Percentiles rank a stretch among this genome's conserved stretches.
phyloP scores from a whole-genome alignment of 2,888 invertebrate genomes.

The Coenonympha arcania region DNA sequence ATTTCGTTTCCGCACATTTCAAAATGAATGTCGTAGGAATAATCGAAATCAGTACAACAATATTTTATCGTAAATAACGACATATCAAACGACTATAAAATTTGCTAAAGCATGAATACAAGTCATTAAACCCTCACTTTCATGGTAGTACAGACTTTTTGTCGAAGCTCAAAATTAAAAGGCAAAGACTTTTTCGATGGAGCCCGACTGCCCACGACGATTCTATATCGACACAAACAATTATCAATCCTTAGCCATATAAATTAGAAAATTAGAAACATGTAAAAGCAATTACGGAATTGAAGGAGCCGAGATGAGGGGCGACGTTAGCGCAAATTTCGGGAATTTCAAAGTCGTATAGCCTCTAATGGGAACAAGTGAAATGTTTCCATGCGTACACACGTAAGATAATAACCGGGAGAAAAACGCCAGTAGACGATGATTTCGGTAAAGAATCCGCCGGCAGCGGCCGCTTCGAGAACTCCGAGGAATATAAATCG shows the following conservation, averaged over 20 bases:
- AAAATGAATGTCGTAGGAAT: no score
- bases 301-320: neutral
- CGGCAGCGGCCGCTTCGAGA: slow-evolving; percentile 48
- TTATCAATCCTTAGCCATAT: neutral
- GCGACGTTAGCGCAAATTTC: slow-evolving; percentile 23
- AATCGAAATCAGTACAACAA: no score
- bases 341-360: slow-evolving; percentile 34
- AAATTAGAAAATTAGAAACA: slow-evolving; percentile 3
- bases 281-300: no score
- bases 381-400: slow-evolving; percentile 34
- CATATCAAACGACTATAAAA: no score
- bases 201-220: neutral
- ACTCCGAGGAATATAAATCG: slow-evolving; percentile 64
- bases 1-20: no score
- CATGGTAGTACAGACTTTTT: neutral
- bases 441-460: slow-evolving; percentile 66
- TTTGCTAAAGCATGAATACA: no score
- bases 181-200: neutral
- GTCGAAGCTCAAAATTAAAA: no score
- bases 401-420: slow-evolving; percentile 54
- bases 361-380: slow-evolving; percentile 32
- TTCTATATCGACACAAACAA: neutral
- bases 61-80: no score
- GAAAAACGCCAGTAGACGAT: slow-evolving; percentile 56
- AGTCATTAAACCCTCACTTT: no score